These are phyloP conservation scores for Heliopora coerulea DNA, from an alignment of 92 coral and sea anemone species.

Conservation along the genomic window DNA sequence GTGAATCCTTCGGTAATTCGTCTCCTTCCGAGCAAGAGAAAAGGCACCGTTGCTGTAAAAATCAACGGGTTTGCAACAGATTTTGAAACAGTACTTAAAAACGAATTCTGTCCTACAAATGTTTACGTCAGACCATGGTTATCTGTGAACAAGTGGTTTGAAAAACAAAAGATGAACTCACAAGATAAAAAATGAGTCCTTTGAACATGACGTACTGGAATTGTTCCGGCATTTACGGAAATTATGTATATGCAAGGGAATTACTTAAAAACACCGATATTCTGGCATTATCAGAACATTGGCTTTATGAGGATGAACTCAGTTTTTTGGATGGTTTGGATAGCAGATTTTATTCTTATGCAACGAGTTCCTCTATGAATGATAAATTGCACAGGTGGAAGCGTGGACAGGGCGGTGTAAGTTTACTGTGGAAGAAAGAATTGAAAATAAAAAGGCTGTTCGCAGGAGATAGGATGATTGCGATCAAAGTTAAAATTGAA, in stretches of 20 bases:
- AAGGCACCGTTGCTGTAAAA: neutral
- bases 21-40: neutral
- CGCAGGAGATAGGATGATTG: neutral
- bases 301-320: constrained; percentile 2
- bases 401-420: neutral
- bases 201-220: neutral
- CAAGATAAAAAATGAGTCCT: neutral
- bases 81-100: neutral
- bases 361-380: neutral
- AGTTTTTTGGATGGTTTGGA: neutral
- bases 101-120: neutral
- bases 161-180: neutral
- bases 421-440: neutral
- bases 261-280: neutral
- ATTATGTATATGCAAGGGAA: neutral
- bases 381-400: neutral
- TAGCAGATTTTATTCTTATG: neutral
- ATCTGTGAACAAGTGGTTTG: neutral
- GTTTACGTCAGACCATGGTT: neutral
- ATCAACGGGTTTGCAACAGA: neutral
- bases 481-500: neutral
- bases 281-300: neutral
- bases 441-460: neutral
- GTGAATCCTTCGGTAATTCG: neutral
- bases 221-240: constrained; percentile 2